These are phyloP conservation scores for Porites lobata DNA, from an alignment of 92 coral and sea anemone species.

Conservation along the genomic window DNA sequence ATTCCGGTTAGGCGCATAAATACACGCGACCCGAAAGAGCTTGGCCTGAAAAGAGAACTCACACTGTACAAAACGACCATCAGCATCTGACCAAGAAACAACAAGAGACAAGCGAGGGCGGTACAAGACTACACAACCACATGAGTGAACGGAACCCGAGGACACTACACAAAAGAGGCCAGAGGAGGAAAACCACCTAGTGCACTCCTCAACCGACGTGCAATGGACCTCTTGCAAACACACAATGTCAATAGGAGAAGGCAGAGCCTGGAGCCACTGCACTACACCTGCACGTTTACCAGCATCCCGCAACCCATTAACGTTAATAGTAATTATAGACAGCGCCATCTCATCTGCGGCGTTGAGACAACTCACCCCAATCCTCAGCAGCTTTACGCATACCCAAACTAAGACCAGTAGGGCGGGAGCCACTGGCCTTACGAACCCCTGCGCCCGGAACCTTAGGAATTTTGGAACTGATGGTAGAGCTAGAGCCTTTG, in stretches of 20 bases:
- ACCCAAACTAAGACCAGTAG: no score
- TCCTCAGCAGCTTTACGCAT: no score
- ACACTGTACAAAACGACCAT: conserved; percentile 37
- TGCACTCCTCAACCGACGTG: neutral
- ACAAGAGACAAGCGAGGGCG: conserved; percentile 1
- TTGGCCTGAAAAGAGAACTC: neutral
- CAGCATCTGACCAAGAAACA: neutral
- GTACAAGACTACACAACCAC: conserved; percentile 38
- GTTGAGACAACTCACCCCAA: no score
- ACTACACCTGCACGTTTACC: neutral
- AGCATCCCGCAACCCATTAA: neutral
- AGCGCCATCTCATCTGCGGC: no score
- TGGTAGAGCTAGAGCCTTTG: no score
- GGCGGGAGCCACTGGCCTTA: no score
- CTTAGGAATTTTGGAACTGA: no score
- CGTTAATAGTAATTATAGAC: neutral
- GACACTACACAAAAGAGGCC: conserved; percentile 11
- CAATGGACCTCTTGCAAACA: conserved; percentile 53
- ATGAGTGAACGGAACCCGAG: conserved; percentile 20
- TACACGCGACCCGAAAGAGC: neutral
- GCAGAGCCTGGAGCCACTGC: neutral
- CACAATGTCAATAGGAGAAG: neutral
- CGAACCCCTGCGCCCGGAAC: no score
- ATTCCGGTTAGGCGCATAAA: conserved; percentile 60
- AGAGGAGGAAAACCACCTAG: neutral